A percentile compares a stretch with the other conserved stretches of the same genome.
phyloP scores from a whole-genome alignment of 2,797 vertebrate species.

The Coregonus ussuriensis region DNA sequence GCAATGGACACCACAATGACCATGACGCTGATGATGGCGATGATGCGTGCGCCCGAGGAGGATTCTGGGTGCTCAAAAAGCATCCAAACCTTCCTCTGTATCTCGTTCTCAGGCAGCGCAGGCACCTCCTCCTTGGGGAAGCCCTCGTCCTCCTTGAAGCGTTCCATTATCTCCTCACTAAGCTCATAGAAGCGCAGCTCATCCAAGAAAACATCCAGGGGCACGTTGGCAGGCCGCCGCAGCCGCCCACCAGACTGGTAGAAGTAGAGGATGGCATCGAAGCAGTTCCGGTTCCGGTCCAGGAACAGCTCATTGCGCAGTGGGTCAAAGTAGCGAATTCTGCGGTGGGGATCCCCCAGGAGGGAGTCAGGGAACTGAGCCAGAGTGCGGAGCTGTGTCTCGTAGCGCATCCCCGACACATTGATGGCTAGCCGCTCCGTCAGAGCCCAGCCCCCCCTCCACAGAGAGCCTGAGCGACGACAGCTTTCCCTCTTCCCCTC shows the following conservation, averaged over 20 bases:
- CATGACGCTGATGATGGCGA: slow-evolving; percentile 91
- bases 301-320: slow-evolving; percentile 88
- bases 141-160: slow-evolving; percentile 90
- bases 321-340: slow-evolving; percentile 88
- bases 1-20: slow-evolving; percentile 95
- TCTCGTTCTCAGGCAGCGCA: slow-evolving; percentile 76
- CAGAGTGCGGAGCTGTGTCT: slow-evolving; percentile 87
- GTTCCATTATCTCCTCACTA: slow-evolving; percentile 80
- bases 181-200: slow-evolving; percentile 92
- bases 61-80: slow-evolving; percentile 94
- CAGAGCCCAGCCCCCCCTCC: slow-evolving; percentile 66
- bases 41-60: slow-evolving; percentile 84
- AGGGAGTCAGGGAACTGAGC: slow-evolving; percentile 90
- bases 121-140: slow-evolving; percentile 81
- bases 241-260: slow-evolving; percentile 92
- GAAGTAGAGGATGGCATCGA: slow-evolving; percentile 93
- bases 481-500: slow-evolving; percentile 37
- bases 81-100: slow-evolving; percentile 85
- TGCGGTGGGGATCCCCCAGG: slow-evolving; percentile 83
- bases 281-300: slow-evolving; percentile 88
- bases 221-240: slow-evolving; percentile 85
- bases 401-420: slow-evolving; percentile 88
- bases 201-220: slow-evolving; percentile 91
- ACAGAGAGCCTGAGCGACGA: slow-evolving; percentile 40
- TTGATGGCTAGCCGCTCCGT: slow-evolving; percentile 88